Percentiles rank a stretch among this genome's conserved stretches.
phyloP scores from a whole-genome alignment of 1,140 invertebrate genomes.

The Lepidurus couesii region DNA sequence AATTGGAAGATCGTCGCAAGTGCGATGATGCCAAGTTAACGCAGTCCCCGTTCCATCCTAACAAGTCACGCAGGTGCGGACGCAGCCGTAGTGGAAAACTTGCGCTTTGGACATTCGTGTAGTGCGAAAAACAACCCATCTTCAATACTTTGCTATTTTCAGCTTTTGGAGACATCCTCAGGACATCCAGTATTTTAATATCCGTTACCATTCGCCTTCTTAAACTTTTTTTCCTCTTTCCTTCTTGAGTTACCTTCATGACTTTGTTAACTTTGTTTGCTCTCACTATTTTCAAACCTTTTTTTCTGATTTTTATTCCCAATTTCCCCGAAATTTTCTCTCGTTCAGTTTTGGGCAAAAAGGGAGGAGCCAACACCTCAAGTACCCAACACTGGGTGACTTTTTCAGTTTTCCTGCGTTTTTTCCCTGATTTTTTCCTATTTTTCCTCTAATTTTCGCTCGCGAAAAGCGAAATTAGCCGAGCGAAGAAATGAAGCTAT shows the following conservation, averaged over 20 bases:
- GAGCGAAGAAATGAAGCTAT: not conserved
- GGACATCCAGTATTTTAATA: constrained; percentile 22
- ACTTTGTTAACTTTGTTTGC: not conserved
- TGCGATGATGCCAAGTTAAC: constrained; percentile 29
- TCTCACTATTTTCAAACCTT: not conserved
- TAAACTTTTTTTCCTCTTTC: constrained; percentile 1
- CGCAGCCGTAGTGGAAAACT: constrained; percentile 34
- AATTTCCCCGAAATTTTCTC: not conserved
- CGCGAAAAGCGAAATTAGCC: no score
- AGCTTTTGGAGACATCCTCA: constrained; percentile 13
- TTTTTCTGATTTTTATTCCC: not conserved
- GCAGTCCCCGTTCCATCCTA: constrained; percentile 33
- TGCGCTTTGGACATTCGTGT: constrained; percentile 32
- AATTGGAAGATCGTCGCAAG: constrained; percentile 13
- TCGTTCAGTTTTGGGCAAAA: not conserved
- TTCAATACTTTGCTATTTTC: constrained; percentile 22
- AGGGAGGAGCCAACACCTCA: not conserved
- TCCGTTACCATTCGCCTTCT: not conserved
- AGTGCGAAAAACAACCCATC: constrained; percentile 16
- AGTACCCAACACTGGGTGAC: no score
- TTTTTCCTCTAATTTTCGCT: not conserved
- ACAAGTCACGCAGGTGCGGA: constrained; percentile 34
- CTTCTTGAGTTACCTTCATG: not conserved
- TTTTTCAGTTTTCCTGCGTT: no score
- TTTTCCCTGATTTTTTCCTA: not conserved